Evolutionary conservation across 2,888 invertebrate genomes (phyloP).

Genomic region (Drosophila limbata): DNA sequence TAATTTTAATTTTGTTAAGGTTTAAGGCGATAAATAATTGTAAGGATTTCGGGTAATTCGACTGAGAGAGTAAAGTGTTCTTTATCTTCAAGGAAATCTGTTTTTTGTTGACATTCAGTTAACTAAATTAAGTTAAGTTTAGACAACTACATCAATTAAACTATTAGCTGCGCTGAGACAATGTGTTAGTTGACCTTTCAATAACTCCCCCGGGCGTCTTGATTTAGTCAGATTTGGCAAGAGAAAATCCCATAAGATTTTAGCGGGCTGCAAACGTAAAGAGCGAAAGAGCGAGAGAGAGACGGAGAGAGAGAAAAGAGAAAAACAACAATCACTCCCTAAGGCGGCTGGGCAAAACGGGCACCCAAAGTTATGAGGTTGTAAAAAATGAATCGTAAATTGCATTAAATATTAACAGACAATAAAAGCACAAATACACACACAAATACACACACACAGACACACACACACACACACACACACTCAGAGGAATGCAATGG

Average conservation of each 20-base stretch:
- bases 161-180: slow-evolving; percentile 3
- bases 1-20: no score
- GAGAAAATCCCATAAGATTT: slow-evolving; percentile 5
- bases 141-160: background rate
- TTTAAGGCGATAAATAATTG: no score
- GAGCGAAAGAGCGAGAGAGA: background rate
- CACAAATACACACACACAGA: slow-evolving; percentile 9
- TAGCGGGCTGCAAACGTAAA: background rate
- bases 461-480: slow-evolving; percentile 3
- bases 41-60: background rate
- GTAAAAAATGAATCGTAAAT: slow-evolving; percentile 80
- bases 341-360: slow-evolving; percentile 3
- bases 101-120: background rate
- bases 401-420: slow-evolving; percentile 80
- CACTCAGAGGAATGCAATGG: slow-evolving; percentile 40
- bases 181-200: slow-evolving; percentile 12
- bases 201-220: slow-evolving; percentile 14
- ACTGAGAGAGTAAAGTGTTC: background rate
- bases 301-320: background rate
- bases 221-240: slow-evolving; percentile 8
- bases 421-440: slow-evolving; percentile 59
- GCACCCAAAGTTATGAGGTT: slow-evolving; percentile 70
- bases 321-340: slow-evolving; percentile 32
- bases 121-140: slow-evolving; percentile 2
- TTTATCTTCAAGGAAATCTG: background rate